Base-by-base conservation (phyloP, 1,140 invertebrate species). In the Hyles vespertilio region DNA sequence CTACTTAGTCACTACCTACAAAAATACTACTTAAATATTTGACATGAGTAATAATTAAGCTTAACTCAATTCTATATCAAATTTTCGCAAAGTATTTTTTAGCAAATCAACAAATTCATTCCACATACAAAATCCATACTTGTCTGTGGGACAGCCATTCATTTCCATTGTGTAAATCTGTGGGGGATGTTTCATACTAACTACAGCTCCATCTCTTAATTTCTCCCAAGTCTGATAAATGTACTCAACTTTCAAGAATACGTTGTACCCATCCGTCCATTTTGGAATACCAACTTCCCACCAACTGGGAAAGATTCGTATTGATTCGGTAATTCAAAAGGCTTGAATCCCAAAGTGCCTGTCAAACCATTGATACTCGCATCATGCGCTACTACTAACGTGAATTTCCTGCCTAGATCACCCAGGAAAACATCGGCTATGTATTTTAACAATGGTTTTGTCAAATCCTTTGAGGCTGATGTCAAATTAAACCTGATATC, bases 251-350 rank as follows among this genome's bases (percentile, higher is more conserved):
- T 82, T 84, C 22, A 88, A 65, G 46, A 77, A 80, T 46, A 72
- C 55, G 12, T 61, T 53, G 8, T 63, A 43, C n/a, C 56, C 54
- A 56, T 80, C 67, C 5, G 59, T 59, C 81, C 77, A 88, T 53
- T 80, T 65, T 88, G 75, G 59, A 88, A 85, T 4, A 88, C 76
- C 7, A 88, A 32, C 59, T 85, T 85, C 12, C 83, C 82, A 5
- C 83, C 81, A 22, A 86, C 67, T 0, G 85, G 85, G 8, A 70
- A 79, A 6, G 67, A 68, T 56, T 81, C 77, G 61, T 70, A 70
- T 11, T 76, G 80, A 56, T 77, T 47, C 5, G 53, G 10, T 32
- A 86, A 59, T 0, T 33, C 33, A 66, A 70, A 86, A 1, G 56
- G 56, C 57, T 79, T 72, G 43, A 86, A 75, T 5, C 53, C 51